These are phyloP conservation scores for Protophormia terraenovae DNA, from an alignment of 2,888 invertebrate genomes.

Conservation along the genomic window DNA sequence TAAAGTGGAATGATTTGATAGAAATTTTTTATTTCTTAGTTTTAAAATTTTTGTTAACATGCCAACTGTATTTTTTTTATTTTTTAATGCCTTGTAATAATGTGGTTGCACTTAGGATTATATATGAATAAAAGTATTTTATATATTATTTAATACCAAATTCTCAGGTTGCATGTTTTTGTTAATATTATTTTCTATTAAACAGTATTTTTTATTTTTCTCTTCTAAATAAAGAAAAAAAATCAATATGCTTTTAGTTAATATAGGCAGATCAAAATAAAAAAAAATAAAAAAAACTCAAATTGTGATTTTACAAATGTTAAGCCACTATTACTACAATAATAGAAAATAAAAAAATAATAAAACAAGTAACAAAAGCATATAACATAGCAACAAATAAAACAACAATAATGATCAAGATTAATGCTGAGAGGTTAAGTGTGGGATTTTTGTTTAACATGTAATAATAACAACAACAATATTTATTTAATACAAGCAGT, in stretches of 20 bases:
- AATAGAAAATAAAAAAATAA: neutral
- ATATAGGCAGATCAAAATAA: slow-evolving; percentile 42
- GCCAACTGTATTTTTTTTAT: slow-evolving; percentile 52
- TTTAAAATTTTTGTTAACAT: slow-evolving; percentile 55
- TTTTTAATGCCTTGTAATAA: slow-evolving; percentile 17
- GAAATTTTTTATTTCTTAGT: slow-evolving; percentile 43
- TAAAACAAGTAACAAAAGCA: slow-evolving; percentile 7
- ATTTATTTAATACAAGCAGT: slow-evolving; percentile 54
- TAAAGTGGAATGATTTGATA: slow-evolving; percentile 65
- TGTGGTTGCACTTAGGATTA: neutral
- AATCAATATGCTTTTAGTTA: slow-evolving; percentile 54
- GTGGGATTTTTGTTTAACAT: slow-evolving; percentile 68
- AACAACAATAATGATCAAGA: slow-evolving; percentile 59
- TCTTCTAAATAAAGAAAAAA: neutral
- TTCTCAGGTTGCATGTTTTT: slow-evolving; percentile 63
- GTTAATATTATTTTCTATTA: slow-evolving; percentile 35
- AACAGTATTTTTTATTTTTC: slow-evolving; percentile 4
- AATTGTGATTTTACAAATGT: slow-evolving; percentile 64
- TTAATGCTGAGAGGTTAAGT: slow-evolving; percentile 67
- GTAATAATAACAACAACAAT: slow-evolving; percentile 65
- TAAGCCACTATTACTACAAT: slow-evolving; percentile 46
- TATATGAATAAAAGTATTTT: neutral
- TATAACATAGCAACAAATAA: slow-evolving; percentile 4
- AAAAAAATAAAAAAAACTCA: slow-evolving; percentile 19
- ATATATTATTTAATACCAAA: slow-evolving; percentile 61